phyloP scores from a whole-genome alignment of 2,797 vertebrate species.

The Notolepis coatsorum region DNA sequence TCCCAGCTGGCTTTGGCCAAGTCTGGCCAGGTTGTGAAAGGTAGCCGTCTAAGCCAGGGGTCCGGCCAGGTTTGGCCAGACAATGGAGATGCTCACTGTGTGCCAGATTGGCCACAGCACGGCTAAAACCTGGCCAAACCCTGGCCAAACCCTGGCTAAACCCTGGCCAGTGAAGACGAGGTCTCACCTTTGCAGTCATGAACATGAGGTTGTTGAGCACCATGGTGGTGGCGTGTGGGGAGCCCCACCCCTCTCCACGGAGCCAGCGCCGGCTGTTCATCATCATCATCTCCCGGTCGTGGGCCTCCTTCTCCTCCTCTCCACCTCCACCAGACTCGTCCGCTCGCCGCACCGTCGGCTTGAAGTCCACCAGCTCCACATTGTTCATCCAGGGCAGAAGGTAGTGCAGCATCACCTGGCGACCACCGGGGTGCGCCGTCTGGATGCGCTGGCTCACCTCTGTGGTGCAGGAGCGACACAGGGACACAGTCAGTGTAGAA shows the following conservation, averaged over 20 bases:
- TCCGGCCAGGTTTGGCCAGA: too few species aligned
- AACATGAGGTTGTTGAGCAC: slow-evolving; percentile 99
- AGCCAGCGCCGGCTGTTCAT: slow-evolving; percentile 97
- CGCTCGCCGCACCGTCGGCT: slow-evolving; percentile 83
- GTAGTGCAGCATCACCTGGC: slow-evolving; percentile 98
- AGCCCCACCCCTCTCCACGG: slow-evolving; percentile 97
- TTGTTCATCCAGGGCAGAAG: slow-evolving; percentile 99
- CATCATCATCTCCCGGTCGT: slow-evolving; percentile 92
- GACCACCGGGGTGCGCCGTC: slow-evolving; percentile 94
- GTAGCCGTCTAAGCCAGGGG: too few species aligned
- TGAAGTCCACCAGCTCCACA: slow-evolving; percentile 94
- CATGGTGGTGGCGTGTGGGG: slow-evolving; percentile 96
- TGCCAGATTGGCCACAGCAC: too few species aligned
- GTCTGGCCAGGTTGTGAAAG: too few species aligned
- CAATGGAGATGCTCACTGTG: too few species aligned
- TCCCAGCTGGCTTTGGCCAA: too few species aligned
- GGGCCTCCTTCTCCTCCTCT: slow-evolving; percentile 86
- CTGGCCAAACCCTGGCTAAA: too few species aligned
- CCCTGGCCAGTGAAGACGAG: too few species aligned
- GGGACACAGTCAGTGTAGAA: too few species aligned
- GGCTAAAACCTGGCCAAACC: too few species aligned
- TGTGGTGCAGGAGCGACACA: too few species aligned
- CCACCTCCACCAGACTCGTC: slow-evolving; percentile 79
- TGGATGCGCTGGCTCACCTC: slow-evolving; percentile 99
- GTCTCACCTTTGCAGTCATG: slow-evolving; percentile 97